Base-by-base conservation (phyloP, 2,888 invertebrate species). In the Eupeodes luniger region DNA sequence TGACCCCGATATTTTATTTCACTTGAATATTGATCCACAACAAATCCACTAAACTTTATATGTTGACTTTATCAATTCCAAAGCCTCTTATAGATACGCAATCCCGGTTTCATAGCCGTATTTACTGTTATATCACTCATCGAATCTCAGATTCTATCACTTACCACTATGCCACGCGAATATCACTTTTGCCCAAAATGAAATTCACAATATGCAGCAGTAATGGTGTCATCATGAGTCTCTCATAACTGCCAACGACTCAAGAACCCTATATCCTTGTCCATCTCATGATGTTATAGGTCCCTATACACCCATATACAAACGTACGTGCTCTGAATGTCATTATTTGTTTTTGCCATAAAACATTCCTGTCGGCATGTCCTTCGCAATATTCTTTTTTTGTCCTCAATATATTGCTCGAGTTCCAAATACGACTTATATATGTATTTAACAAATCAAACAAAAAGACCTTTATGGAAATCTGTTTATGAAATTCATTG, bases 121-220 rank as follows among this genome's bases (percentile, higher is more conserved):
- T 66, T 69, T 12, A 53, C 51, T 66, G 14, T 64, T 36, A n/a
- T 53, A 40, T 16, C 64, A 19, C 36, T 83, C 66, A 83, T 86
- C 66, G 66, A 83, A 86, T 86, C 83, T 70, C 59, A 16, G 75
- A 27, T 27, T 27, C 27, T 27, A 27, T 27, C 27, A 27, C 27
- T 66, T n/a, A 59, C 86, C 75, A 79, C 79, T 40, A 40, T 40
- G 6, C 40, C 40, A 40, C 40, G 72, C 66, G 76, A 80, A 86
- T 86, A 83, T 72, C 70, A 86, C 86, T 82, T 27, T 86, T 66
- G 79, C 4, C 79, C 66, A 86, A 83, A 83, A 80, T 83, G 66
- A 61, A 80, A 80, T 86, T 79, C 64, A 51, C 64, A 77, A 75
- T 76, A 76, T 53, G n/a, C 10, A 49, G 49, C 66, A 16, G 69